phyloP scores from a whole-genome alignment of 2,113 vertebrate species.

The Corythoichthys haematopterus region DNA sequence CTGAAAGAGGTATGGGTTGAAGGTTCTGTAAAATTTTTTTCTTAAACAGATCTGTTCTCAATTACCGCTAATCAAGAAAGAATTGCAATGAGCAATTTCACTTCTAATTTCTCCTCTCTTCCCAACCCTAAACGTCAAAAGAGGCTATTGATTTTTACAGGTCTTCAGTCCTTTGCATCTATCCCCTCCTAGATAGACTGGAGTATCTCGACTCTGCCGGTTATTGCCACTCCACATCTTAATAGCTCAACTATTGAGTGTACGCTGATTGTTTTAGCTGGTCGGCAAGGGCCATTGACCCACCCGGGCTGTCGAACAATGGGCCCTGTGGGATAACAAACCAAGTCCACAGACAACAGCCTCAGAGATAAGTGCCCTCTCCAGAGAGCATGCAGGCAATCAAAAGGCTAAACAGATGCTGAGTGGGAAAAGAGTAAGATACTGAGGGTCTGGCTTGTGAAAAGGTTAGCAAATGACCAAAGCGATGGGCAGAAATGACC shows the following conservation, averaged over 20 bases:
- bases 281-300: slow-evolving; percentile 51
- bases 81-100: slow-evolving; percentile 53
- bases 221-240: slow-evolving; percentile 59
- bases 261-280: slow-evolving; percentile 62
- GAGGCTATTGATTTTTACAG: slow-evolving; percentile 53
- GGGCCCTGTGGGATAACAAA: slow-evolving; percentile 52
- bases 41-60: not conserved
- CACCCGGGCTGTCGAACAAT: slow-evolving; percentile 38
- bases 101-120: slow-evolving; percentile 18
- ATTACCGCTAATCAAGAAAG: slow-evolving; percentile 35
- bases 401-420: slow-evolving; percentile 17
- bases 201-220: slow-evolving; percentile 35
- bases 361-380: slow-evolving; percentile 39
- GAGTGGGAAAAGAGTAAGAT: slow-evolving; percentile 1
- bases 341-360: slow-evolving; percentile 33
- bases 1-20: not conserved
- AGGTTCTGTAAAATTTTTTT: not conserved
- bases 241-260: slow-evolving; percentile 59
- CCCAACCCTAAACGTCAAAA: slow-evolving; percentile 34
- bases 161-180: slow-evolving; percentile 10
- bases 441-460: not conserved
- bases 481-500: not conserved
- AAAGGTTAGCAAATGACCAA: slow-evolving; percentile 17
- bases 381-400: slow-evolving; percentile 17
- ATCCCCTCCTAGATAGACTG: slow-evolving; percentile 8